phyloP scores from a whole-genome alignment of 2,797 vertebrate species.

The Sebastes trivittatus region DNA sequence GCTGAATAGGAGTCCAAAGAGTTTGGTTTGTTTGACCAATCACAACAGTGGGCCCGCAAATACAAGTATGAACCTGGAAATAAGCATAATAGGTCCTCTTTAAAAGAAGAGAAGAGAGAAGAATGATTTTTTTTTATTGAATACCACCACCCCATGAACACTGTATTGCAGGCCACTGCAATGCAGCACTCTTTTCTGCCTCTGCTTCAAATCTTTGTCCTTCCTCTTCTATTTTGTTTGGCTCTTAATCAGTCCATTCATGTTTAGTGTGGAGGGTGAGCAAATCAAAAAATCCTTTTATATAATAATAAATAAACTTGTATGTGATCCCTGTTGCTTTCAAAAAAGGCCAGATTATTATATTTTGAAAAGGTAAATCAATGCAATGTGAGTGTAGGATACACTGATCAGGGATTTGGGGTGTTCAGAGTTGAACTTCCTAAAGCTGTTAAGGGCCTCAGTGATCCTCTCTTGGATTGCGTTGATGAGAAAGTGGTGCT shows the following conservation, averaged over 20 bases:
- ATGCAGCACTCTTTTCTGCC: background rate
- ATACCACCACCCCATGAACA: background rate
- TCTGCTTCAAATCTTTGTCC: background rate
- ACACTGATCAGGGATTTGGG: slow-evolving; percentile 4
- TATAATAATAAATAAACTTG: background rate
- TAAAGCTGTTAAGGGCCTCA: slow-evolving; percentile 10
- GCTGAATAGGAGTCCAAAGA: too few relatives aligned
- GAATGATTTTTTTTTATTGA: background rate
- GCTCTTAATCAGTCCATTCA: background rate
- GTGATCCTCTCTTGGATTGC: slow-evolving; percentile 20
- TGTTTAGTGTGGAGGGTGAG: background rate
- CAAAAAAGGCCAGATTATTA: background rate
- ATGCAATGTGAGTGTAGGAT: background rate
- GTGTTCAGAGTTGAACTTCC: slow-evolving; percentile 18
- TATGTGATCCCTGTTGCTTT: background rate
- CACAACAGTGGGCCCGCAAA: too few relatives aligned
- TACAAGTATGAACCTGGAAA: too few relatives aligned
- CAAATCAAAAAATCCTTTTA: background rate
- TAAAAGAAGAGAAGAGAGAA: too few relatives aligned
- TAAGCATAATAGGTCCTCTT: too few relatives aligned
- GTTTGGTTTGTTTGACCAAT: too few relatives aligned
- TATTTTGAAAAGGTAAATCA: background rate
- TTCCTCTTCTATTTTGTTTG: background rate
- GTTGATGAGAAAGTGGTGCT: slow-evolving; percentile 33
- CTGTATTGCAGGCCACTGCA: background rate